Conservation (phyloP, 2,797 vertebrate species). For the Chiloscyllium punctatum region DNA sequence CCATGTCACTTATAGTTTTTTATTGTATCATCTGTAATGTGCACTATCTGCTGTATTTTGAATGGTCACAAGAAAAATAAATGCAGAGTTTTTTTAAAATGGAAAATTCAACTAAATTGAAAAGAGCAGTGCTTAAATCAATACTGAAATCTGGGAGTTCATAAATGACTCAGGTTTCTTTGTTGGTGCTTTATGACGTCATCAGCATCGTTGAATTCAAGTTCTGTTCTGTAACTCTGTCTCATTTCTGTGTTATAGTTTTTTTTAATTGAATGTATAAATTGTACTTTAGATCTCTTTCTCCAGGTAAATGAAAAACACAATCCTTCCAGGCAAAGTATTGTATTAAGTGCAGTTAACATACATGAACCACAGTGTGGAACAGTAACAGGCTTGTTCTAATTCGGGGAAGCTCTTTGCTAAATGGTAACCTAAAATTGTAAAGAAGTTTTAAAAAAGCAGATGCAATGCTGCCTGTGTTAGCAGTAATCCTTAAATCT, state of each 20-base stretch:
- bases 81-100: neutral
- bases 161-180: neutral
- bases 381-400: neutral
- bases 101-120: neutral
- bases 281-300: neutral
- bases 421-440: neutral
- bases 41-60: neutral
- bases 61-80: neutral
- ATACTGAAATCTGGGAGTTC: neutral
- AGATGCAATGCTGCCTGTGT: neutral
- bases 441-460: neutral
- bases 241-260: neutral
- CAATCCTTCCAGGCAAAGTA: neutral
- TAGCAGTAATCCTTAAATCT: neutral
- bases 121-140: neutral
- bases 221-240: neutral
- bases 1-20: neutral
- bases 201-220: neutral
- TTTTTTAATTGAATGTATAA: neutral
- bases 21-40: neutral
- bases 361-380: neutral
- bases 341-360: neutral
- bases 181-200: neutral
- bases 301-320: neutral
- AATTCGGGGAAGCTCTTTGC: neutral